Evolutionary conservation across 2,888 invertebrate species (phyloP).

Genomic region (Ormyrus nitidulus): DNA sequence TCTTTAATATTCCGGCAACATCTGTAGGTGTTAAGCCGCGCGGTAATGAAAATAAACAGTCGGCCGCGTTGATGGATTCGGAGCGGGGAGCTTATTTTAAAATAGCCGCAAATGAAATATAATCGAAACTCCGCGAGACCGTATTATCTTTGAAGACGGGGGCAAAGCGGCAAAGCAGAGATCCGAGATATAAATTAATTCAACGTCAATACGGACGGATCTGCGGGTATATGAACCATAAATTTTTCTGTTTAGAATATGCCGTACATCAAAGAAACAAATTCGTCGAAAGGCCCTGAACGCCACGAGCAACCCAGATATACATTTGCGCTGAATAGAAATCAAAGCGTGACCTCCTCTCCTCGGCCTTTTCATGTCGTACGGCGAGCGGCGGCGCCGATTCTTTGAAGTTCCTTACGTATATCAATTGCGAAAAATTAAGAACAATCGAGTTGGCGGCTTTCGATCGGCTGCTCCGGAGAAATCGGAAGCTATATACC

Average conservation of each 20-base stretch:
- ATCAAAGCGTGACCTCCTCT: constrained; percentile 49
- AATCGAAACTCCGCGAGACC: not conserved
- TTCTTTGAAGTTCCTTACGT: constrained; percentile 36
- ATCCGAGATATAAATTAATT: constrained; percentile 28
- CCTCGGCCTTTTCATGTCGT: constrained; percentile 8
- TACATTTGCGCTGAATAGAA: constrained; percentile 28
- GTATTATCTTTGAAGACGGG: not conserved
- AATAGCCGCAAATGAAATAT: not conserved
- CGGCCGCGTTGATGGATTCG: not conserved
- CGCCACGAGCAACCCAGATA: constrained; percentile 8
- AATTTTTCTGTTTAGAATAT: constrained; percentile 32
- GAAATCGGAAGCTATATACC: too few species aligned
- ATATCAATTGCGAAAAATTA: constrained; percentile 44
- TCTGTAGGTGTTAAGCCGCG: not conserved
- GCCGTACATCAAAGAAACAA: constrained; percentile 34
- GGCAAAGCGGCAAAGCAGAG: not conserved
- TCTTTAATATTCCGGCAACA: too few species aligned
- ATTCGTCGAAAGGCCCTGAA: constrained; percentile 42
- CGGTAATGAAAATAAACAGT: not conserved
- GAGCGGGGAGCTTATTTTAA: not conserved
- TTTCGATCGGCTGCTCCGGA: not conserved
- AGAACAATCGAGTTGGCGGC: constrained; percentile 32
- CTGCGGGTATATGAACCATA: not conserved
- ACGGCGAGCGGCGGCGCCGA: not conserved
- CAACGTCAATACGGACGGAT: not conserved